Conservation (phyloP, 2,888 invertebrate genomes). For the Parelbella ahira region DNA sequence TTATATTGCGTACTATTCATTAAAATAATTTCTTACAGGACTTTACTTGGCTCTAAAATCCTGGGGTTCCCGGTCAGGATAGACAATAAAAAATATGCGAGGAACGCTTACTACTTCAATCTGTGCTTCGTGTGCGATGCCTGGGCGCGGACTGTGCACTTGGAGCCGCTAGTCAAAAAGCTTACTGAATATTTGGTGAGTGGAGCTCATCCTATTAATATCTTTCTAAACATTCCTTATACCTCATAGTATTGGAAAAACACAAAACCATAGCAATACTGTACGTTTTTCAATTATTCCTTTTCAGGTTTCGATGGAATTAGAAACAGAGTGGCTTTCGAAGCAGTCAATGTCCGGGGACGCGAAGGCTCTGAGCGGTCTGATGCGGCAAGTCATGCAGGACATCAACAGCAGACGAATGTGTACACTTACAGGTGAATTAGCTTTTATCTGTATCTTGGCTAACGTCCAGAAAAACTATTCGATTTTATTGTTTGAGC, state of each 20-base stretch:
- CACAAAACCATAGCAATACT: too few species aligned
- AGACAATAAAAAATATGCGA: slow-evolving; percentile 87
- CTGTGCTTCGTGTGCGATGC: slow-evolving; percentile 90
- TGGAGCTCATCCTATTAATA: slow-evolving; percentile 19
- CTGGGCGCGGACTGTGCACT: slow-evolving; percentile 87
- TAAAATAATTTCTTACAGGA: slow-evolving; percentile 63
- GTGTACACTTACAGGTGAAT: slow-evolving; percentile 85
- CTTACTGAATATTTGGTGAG: slow-evolving; percentile 88
- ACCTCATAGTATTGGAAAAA: too few species aligned
- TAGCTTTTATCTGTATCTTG: too few species aligned
- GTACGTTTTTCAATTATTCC: too few species aligned
- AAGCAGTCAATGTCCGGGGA: slow-evolving; percentile 78
- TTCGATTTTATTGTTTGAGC: too few species aligned
- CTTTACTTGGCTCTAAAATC: slow-evolving; percentile 87
- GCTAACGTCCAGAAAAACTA: too few species aligned
- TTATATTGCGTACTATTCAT: too few species aligned
- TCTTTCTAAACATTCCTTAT: too few species aligned
- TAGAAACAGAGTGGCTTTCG: slow-evolving; percentile 87
- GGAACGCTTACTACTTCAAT: slow-evolving; percentile 92
- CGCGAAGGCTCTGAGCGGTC: slow-evolving; percentile 78
- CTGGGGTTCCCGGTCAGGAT: slow-evolving; percentile 90
- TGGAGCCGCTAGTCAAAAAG: slow-evolving; percentile 90
- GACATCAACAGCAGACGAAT: slow-evolving; percentile 85
- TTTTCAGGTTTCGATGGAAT: slow-evolving; percentile 83
- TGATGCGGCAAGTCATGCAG: slow-evolving; percentile 84